These are phyloP conservation scores for Phortica variegata DNA, from an alignment of 1,140 invertebrate genomes.

Conservation along the genomic window DNA sequence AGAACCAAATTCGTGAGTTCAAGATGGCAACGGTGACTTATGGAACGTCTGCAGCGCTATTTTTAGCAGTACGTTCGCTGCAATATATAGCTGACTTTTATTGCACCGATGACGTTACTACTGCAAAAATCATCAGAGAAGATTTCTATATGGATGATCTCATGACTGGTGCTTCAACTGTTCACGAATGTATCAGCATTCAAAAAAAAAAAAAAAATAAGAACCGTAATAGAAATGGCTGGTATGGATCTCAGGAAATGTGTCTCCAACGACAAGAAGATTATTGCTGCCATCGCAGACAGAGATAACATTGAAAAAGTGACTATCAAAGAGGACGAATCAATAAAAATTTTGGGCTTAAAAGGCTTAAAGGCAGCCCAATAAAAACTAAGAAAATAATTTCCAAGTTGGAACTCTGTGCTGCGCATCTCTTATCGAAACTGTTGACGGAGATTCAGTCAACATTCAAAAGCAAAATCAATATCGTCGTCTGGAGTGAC, in stretches of 20 bases:
- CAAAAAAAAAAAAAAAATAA: constrained; percentile 15
- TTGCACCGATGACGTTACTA: constrained; percentile 30
- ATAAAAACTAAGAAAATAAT: constrained; percentile 13
- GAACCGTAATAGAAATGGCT: constrained; percentile 25
- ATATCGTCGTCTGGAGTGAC: too few relatives aligned
- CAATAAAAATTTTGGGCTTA: constrained; percentile 40
- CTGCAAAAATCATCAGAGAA: constrained; percentile 30
- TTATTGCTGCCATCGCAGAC: not conserved
- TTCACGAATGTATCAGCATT: constrained; percentile 14
- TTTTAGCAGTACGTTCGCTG: constrained; percentile 30
- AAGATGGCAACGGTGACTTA: constrained; percentile 46
- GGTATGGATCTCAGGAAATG: constrained; percentile 56
- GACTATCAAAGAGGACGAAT: constrained; percentile 10
- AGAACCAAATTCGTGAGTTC: constrained; percentile 31
- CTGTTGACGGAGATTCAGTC: too few relatives aligned
- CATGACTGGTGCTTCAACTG: constrained; percentile 31
- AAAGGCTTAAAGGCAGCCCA: constrained; percentile 27
- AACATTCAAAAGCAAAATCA: too few relatives aligned
- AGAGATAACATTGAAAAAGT: not conserved
- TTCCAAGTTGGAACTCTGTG: constrained; percentile 1
- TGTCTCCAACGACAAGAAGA: constrained; percentile 29
- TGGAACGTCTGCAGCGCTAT: constrained; percentile 34
- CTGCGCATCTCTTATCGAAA: not conserved
- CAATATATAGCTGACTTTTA: constrained; percentile 38
- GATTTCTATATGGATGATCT: too few relatives aligned